A percentile compares a stretch with the other conserved stretches of the same genome.
These are phyloP conservation scores for Lathronympha strigana DNA, from an alignment of 2,888 invertebrate genomes.

Conservation along the genomic window DNA sequence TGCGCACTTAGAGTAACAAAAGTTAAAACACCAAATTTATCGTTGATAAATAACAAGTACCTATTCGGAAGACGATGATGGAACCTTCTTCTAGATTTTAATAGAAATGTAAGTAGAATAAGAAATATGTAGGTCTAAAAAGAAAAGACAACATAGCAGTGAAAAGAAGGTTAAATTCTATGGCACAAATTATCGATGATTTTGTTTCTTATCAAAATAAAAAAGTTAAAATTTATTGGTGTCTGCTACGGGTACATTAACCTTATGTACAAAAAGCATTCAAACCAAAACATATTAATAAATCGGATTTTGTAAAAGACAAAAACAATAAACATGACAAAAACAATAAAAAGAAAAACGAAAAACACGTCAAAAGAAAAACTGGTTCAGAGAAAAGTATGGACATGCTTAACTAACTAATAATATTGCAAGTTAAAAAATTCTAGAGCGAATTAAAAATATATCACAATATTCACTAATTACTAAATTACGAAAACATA, in stretches of 20 bases:
- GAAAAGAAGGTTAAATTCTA: constrained; percentile 25
- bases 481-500: constrained; percentile 41
- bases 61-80: constrained; percentile 29
- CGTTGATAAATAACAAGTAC: constrained; percentile 19
- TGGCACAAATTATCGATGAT: constrained; percentile 38
- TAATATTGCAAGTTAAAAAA: constrained; percentile 47
- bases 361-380: constrained; percentile 34
- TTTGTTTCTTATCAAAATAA: constrained; percentile 12
- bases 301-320: constrained; percentile 24
- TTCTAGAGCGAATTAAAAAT: constrained; percentile 52
- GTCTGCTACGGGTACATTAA: constrained; percentile 6
- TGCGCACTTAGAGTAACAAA: background rate
- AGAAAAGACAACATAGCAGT: background rate
- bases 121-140: background rate
- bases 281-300: constrained; percentile 12
- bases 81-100: constrained; percentile 18
- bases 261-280: constrained; percentile 10
- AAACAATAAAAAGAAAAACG: constrained; percentile 24
- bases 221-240: constrained; percentile 3
- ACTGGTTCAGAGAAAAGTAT: constrained; percentile 17
- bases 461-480: constrained; percentile 47
- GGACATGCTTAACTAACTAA: constrained; percentile 34
- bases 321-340: constrained; percentile 30
- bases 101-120: background rate
- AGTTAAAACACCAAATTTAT: constrained; percentile 16